Evolutionary conservation across 2,888 invertebrate genomes (phyloP), one percentile per base, ranked within the genome.

Genomic region (Nipponacmea schrenckii): DNA sequence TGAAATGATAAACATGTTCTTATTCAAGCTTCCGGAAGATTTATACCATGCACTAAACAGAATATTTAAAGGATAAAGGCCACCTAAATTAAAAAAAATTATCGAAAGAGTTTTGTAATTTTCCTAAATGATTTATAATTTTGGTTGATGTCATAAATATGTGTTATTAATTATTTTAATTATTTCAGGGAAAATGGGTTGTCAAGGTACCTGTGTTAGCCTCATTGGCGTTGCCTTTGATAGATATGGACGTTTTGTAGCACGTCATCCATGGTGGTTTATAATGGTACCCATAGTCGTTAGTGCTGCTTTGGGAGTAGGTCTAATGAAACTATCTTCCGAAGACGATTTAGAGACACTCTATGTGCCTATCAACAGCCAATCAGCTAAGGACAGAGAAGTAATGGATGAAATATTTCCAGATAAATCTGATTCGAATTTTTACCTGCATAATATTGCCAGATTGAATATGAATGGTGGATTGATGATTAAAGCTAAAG

Each of bases 341-440:
- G 83, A 81, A 44, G 78, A 74, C 17, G 77, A 80, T 67, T 68
- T 83, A 8, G 78, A 79, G 27, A 73, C 72, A 8, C 74, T 84
- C 1, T 82, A 83, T 68, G 78, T 82, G 3, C 84, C 84, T 4
- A 78, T 77, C n/a, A 80, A 78, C 62, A 82, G 83, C 69, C 80
- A 77, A 26, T 80, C 84, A 2, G 66, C 72, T n/a, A 71, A 75
- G 56, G 83, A 85, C 62, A 75, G 76, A 64, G 72, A 72, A 10
- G 65, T 50, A n/a, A 46, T 80, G 2, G 39, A 64, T 24, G 46
- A 45, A 2, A 39, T 79, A n/a, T 81, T 79, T 67, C 79, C 79
- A 15, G 79, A 78, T 64, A 56, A 56, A 56, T 56, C 56, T 0
- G 56, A 56, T 56, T 56, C 56, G 2, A 56, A 56, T 56, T 56